phyloP scores from a whole-genome alignment of 2,888 invertebrate genomes.

The Trissolcus japonicus region DNA sequence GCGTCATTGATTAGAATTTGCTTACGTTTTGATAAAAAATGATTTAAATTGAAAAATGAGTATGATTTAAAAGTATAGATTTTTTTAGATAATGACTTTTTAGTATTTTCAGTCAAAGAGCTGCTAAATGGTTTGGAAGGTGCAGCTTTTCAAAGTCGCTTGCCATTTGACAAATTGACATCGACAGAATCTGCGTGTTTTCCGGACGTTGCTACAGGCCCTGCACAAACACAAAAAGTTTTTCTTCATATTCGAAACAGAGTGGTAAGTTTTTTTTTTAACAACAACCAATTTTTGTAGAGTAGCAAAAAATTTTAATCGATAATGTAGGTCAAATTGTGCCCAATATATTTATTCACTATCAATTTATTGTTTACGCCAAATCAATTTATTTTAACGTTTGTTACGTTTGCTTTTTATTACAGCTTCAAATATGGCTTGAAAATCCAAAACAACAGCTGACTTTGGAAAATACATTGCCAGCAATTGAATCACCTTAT shows the following conservation, averaged over 20 bases:
- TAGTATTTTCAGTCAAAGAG: conserved; percentile 67
- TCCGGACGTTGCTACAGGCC: conserved; percentile 91
- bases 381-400: too few relatives aligned
- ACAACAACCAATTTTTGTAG: neutral
- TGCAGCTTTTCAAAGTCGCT: conserved; percentile 93
- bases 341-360: too few relatives aligned
- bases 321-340: too few relatives aligned
- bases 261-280: conserved; percentile 77
- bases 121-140: conserved; percentile 85
- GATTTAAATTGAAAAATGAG: neutral
- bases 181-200: conserved; percentile 95
- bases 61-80: neutral
- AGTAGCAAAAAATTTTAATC: too few relatives aligned
- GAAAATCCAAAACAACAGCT: conserved; percentile 96
- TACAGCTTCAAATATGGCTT: conserved; percentile 92
- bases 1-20: too few relatives aligned
- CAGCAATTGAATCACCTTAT: conserved; percentile 92
- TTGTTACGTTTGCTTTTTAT: too few relatives aligned
- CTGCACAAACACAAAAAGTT: conserved; percentile 88
- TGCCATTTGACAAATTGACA: conserved; percentile 96
- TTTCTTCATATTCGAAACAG: conserved; percentile 95
- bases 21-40: neutral
- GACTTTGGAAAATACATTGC: conserved; percentile 87
- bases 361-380: too few relatives aligned
- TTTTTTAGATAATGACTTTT: neutral